These are phyloP conservation scores for Steatornis caripensis DNA, from an alignment of 2,113 vertebrate genomes.

Conservation along the genomic window DNA sequence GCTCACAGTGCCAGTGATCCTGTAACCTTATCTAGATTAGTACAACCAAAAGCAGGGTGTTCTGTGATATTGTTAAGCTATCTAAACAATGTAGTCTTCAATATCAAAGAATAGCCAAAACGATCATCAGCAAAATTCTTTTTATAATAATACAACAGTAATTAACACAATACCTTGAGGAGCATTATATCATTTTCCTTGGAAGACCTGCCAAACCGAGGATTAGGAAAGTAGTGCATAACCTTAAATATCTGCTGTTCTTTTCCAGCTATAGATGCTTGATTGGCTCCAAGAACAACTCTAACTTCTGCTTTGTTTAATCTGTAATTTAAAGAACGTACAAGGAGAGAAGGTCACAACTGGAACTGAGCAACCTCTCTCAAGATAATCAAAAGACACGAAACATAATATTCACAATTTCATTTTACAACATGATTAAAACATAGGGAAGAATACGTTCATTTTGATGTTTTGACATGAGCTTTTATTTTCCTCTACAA, in stretches of 20 bases:
- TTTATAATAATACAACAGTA: neutral
- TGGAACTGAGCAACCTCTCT: neutral
- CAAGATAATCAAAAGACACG: neutral
- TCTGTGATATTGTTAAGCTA: neutral
- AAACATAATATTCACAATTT: neutral
- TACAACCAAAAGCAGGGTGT: neutral
- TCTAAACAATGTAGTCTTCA: neutral
- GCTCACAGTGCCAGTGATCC: neutral
- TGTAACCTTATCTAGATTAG: neutral
- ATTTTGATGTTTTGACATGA: neutral
- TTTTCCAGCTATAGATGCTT: neutral
- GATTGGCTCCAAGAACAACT: neutral
- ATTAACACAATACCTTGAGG: slow-evolving; percentile 4
- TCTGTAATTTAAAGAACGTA: neutral
- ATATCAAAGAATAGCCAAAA: neutral
- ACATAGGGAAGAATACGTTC: neutral
- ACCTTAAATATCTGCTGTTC: neutral
- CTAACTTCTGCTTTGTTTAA: neutral
- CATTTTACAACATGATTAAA: neutral
- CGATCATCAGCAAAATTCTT: neutral
- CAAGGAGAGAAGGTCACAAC: neutral
- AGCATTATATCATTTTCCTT: neutral
- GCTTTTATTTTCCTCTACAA: neutral
- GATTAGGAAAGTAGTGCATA: neutral
- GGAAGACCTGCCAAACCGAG: neutral